A percentile compares a stretch with the other conserved stretches of the same genome.
Conservation (phyloP, 2,113 vertebrate genomes). For the Triplophysa tibetana region DNA sequence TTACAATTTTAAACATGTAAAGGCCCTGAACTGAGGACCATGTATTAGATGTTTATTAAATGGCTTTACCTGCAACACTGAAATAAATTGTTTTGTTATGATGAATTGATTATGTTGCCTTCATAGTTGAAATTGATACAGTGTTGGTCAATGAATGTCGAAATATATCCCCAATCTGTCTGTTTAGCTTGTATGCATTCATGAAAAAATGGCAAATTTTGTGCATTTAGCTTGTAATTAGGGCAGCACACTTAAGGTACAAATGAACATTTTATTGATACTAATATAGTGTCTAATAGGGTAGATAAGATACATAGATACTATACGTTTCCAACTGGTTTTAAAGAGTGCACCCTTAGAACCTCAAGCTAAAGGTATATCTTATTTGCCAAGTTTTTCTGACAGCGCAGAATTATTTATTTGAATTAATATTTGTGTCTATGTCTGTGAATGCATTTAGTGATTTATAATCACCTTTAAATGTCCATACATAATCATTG, state of each 20-base stretch:
- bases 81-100: constrained; percentile 44
- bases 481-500: neutral
- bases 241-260: neutral
- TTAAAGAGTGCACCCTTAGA: too few species aligned
- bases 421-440: neutral
- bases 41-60: constrained; percentile 23
- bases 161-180: neutral
- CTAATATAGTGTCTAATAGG: too few species aligned
- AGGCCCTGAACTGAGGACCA: constrained; percentile 42
- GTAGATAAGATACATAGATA: too few species aligned
- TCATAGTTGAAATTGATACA: constrained; percentile 32
- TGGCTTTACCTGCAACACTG: constrained; percentile 30
- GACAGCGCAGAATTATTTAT: neutral
- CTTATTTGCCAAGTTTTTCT: too few species aligned
- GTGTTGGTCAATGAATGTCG: constrained; percentile 13
- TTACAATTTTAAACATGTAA: constrained; percentile 14
- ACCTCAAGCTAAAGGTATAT: too few species aligned
- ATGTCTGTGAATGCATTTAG: constrained; percentile 15
- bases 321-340: too few species aligned
- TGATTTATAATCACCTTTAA: neutral
- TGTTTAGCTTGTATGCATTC: neutral
- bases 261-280: too few species aligned
- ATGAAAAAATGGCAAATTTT: neutral
- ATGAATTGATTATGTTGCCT: constrained; percentile 36
- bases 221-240: neutral